Percentiles rank a stretch among this genome's conserved stretches.
Conservation (phyloP, 2,888 invertebrate genomes). For the Sabellastarte sp. region DNA sequence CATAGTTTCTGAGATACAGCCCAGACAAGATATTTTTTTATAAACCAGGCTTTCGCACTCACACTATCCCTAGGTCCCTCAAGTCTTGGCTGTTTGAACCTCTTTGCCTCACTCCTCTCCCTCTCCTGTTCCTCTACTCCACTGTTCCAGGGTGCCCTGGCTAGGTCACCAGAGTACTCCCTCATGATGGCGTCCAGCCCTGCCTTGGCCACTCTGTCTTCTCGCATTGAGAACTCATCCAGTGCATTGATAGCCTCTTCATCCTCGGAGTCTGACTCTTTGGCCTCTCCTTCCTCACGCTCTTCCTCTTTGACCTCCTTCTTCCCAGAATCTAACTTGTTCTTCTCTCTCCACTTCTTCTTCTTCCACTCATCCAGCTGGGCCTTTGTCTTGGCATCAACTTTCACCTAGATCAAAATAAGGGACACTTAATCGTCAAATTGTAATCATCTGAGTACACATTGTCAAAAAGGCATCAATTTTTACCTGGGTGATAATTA, state of each 20-base stretch:
- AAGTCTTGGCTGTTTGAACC: background rate
- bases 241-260: conserved; percentile 56
- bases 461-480: no score
- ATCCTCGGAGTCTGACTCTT: conserved; percentile 32
- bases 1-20: no score
- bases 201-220: conserved; percentile 74
- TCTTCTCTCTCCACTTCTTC: conserved; percentile 34
- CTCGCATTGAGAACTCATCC: conserved; percentile 64
- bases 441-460: no score
- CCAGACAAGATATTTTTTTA: no score
- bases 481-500: no score
- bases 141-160: conserved; percentile 37
- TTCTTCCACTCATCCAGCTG: conserved; percentile 86
- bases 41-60: conserved; percentile 3
- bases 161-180: conserved; percentile 69
- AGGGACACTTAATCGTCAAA: no score
- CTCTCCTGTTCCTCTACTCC: background rate
- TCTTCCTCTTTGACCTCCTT: conserved; percentile 9
- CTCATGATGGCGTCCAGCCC: conserved; percentile 77
- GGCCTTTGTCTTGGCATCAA: conserved; percentile 95
- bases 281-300: conserved; percentile 30
- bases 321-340: conserved; percentile 12
- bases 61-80: conserved; percentile 8
- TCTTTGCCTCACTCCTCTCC: background rate
- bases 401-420: conserved; percentile 73